phyloP scores from a whole-genome alignment of 2,888 invertebrate species.

The Lasius fuliginosus region DNA sequence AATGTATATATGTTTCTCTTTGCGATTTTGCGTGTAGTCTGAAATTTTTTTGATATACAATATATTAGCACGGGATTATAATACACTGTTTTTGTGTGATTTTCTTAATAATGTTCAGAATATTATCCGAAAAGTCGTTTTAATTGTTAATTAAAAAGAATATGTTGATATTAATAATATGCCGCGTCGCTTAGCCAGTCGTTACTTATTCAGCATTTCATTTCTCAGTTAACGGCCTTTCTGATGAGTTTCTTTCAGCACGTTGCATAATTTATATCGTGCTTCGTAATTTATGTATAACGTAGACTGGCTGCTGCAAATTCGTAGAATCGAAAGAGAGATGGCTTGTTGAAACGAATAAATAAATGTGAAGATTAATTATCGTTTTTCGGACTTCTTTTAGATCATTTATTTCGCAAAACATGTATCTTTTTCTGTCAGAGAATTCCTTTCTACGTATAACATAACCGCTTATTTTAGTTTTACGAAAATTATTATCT shows the following conservation, averaged over 20 bases:
- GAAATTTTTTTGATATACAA: not conserved
- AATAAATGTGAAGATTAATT: conserved; percentile 56
- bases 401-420: conserved; percentile 50
- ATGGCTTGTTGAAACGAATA: conserved; percentile 51
- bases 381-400: conserved; percentile 51
- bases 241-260: conserved; percentile 62
- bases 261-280: conserved; percentile 63
- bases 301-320: conserved; percentile 54
- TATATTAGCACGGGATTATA: not conserved
- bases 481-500: not conserved
- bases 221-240: conserved; percentile 57
- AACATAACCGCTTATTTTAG: not conserved
- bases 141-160: conserved; percentile 52
- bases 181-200: conserved; percentile 49
- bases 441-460: not conserved
- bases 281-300: conserved; percentile 56
- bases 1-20: conserved; percentile 56
- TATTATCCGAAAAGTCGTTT: conserved; percentile 43
- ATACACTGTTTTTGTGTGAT: conserved; percentile 36
- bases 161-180: conserved; percentile 54
- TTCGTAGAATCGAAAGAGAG: conserved; percentile 53
- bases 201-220: conserved; percentile 56
- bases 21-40: conserved; percentile 31
- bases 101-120: conserved; percentile 36
- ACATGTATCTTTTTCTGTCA: conserved; percentile 7